Conservation (phyloP, 2,797 vertebrate species). For the Lerista edwardsae region DNA sequence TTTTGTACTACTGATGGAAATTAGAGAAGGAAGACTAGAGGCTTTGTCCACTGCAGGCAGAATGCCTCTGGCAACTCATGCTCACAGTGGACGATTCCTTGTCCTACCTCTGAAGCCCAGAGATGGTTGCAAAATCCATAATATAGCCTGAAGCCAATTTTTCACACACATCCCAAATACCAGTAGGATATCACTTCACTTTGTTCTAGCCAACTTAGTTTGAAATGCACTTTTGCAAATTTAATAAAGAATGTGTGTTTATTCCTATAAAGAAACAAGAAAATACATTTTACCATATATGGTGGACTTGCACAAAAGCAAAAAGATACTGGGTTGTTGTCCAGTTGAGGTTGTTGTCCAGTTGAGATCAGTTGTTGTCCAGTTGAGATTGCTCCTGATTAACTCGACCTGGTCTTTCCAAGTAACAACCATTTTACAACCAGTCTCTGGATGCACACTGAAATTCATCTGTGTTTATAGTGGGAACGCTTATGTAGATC, state of each 20-base stretch:
- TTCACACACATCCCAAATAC: slow-evolving; percentile 61
- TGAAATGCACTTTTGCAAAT: slow-evolving; percentile 3
- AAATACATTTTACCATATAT: too few relatives aligned
- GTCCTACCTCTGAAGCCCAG: slow-evolving; percentile 52
- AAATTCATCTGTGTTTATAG: neutral
- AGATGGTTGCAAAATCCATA: slow-evolving; percentile 57
- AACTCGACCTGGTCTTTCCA: too few relatives aligned
- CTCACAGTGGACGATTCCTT: slow-evolving; percentile 27
- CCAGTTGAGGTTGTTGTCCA: too few relatives aligned
- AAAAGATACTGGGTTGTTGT: too few relatives aligned
- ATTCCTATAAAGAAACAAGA: too few relatives aligned
- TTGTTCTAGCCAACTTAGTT: slow-evolving; percentile 14
- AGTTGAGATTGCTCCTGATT: too few relatives aligned
- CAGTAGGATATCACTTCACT: slow-evolving; percentile 43
- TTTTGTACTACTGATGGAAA: slow-evolving; percentile 43
- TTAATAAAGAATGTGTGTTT: slow-evolving; percentile 22
- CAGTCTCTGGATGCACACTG: too few relatives aligned
- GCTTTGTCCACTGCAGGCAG: slow-evolving; percentile 42
- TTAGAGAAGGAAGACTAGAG: slow-evolving; percentile 48
- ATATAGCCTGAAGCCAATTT: slow-evolving; percentile 67
- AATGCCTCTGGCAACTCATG: slow-evolving; percentile 59
- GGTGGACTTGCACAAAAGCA: too few relatives aligned
- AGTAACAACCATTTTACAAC: too few relatives aligned
- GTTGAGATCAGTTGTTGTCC: too few relatives aligned
- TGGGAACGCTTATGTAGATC: neutral